Percentiles rank a stretch among this genome's conserved stretches.
Evolutionary conservation across 2,113 vertebrate species (phyloP).

Genomic region (Anolis carolinensis): DNA sequence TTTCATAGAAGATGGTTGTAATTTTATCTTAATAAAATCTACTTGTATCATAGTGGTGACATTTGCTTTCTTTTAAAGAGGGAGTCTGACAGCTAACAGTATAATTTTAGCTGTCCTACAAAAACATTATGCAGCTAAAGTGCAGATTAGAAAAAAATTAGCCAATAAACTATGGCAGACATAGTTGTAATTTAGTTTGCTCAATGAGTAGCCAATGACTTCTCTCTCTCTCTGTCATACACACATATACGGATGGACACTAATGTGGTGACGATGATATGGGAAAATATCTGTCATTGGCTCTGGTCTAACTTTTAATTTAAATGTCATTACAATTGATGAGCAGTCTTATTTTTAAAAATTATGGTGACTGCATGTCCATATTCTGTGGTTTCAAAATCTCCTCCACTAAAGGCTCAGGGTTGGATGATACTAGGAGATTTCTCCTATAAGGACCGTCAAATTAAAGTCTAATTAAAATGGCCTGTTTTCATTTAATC

Average conservation of each 20-base stretch:
- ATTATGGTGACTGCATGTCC: slow-evolving; percentile 23
- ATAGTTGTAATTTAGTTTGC: slow-evolving; percentile 57
- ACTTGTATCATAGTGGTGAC: slow-evolving; percentile 60
- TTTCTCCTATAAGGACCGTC: neutral
- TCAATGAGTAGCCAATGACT: slow-evolving; percentile 49
- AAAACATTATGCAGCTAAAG: slow-evolving; percentile 47
- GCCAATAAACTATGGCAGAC: slow-evolving; percentile 40
- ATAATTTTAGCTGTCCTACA: slow-evolving; percentile 51
- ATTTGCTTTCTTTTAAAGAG: slow-evolving; percentile 57
- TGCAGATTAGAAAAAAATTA: slow-evolving; percentile 58
- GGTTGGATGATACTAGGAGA: neutral
- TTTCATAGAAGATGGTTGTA: slow-evolving; percentile 51
- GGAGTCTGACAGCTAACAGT: slow-evolving; percentile 55
- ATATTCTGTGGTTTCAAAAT: rapidly evolving
- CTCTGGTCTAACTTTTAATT: slow-evolving; percentile 57
- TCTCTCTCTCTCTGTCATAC: neutral
- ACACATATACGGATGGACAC: neutral
- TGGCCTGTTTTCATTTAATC: neutral
- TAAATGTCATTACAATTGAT: slow-evolving; percentile 47
- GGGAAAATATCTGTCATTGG: slow-evolving; percentile 49
- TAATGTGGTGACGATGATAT: slow-evolving; percentile 51
- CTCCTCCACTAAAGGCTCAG: neutral
- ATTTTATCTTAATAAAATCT: slow-evolving; percentile 71
- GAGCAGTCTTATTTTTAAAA: slow-evolving; percentile 46
- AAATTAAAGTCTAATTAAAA: neutral